A percentile compares a stretch with the other conserved stretches of the same genome.
Evolutionary conservation across 1,140 invertebrate genomes (phyloP).

Genomic region (Neodiprion fabricii): DNA sequence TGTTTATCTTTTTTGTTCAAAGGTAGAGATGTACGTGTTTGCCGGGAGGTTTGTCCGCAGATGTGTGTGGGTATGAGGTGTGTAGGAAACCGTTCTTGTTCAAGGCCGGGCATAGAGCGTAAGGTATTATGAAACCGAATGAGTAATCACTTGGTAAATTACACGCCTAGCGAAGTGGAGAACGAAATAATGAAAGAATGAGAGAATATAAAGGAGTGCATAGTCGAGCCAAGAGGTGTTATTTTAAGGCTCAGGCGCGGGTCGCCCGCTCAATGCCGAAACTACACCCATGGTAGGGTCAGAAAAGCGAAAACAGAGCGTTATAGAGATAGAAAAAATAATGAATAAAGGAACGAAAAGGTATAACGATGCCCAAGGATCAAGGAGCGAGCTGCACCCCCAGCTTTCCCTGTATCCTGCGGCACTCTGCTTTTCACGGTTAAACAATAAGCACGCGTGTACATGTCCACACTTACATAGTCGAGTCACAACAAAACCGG

Average conservation of each 20-base stretch:
- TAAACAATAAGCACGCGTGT: too few relatives aligned
- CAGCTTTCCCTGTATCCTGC: neutral
- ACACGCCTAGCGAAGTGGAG: neutral
- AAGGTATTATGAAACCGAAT: slow-evolving; percentile 3
- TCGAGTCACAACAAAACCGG: too few relatives aligned
- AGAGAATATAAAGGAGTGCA: neutral
- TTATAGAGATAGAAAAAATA: neutral
- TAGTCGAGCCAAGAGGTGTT: slow-evolving; percentile 22
- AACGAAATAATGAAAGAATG: slow-evolving; percentile 5
- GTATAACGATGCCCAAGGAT: neutral
- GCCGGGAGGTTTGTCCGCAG: too few relatives aligned
- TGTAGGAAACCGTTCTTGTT: too few relatives aligned
- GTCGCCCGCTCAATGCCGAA: neutral
- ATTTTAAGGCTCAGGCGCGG: slow-evolving; percentile 24
- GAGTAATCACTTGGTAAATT: slow-evolving; percentile 23
- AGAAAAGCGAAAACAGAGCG: neutral
- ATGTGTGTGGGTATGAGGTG: too few relatives aligned
- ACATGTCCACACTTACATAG: too few relatives aligned
- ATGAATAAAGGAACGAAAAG: neutral
- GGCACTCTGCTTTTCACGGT: too few relatives aligned
- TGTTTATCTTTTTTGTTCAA: too few relatives aligned
- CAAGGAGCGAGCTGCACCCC: neutral
- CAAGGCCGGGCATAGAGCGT: too few relatives aligned
- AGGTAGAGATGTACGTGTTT: too few relatives aligned
- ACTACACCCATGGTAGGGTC: too few relatives aligned